Evolutionary conservation across 2,888 invertebrate species (phyloP).

Genomic region (Rugalucina vietnamica): DNA sequence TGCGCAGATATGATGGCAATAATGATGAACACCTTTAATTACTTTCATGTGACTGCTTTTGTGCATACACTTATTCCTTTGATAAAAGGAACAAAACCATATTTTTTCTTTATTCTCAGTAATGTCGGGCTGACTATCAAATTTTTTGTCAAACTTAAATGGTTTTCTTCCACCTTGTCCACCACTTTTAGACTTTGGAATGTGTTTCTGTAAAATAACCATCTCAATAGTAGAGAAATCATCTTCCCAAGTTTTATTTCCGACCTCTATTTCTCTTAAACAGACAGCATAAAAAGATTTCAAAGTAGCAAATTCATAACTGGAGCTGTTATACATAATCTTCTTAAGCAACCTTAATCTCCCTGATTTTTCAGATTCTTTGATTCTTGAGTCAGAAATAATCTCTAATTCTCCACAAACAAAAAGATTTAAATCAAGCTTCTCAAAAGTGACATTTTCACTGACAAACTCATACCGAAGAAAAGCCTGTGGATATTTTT

Average conservation of each 20-base stretch:
- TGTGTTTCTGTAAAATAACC: neutral
- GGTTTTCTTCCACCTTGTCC: neutral
- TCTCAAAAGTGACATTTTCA: neutral
- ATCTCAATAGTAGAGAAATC: conserved; percentile 21
- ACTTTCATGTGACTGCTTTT: neutral
- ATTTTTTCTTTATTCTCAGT: neutral
- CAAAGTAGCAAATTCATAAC: conserved; percentile 10
- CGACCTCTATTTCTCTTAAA: conserved; percentile 24
- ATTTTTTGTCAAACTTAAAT: neutral
- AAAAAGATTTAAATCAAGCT: neutral
- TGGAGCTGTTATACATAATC: conserved; percentile 20
- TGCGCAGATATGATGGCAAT: neutral
- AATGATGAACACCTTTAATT: neutral
- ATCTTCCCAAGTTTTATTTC: conserved; percentile 1
- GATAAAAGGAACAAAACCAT: neutral
- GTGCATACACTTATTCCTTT: neutral
- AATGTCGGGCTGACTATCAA: neutral
- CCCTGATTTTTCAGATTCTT: conserved; percentile 3
- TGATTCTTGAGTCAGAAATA: neutral
- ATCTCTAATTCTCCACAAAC: conserved; percentile 24
- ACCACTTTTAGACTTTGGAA: neutral
- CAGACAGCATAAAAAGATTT: conserved; percentile 21
- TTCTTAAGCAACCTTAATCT: conserved; percentile 1
- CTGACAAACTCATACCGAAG: conserved; percentile 12
- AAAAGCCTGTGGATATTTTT: conserved; percentile 2